Evolutionary conservation across 37 sponge, comb jelly and placozoan species (phyloP), one percentile per base, ranked within the genome.

Genomic region (Geodia barretti): DNA sequence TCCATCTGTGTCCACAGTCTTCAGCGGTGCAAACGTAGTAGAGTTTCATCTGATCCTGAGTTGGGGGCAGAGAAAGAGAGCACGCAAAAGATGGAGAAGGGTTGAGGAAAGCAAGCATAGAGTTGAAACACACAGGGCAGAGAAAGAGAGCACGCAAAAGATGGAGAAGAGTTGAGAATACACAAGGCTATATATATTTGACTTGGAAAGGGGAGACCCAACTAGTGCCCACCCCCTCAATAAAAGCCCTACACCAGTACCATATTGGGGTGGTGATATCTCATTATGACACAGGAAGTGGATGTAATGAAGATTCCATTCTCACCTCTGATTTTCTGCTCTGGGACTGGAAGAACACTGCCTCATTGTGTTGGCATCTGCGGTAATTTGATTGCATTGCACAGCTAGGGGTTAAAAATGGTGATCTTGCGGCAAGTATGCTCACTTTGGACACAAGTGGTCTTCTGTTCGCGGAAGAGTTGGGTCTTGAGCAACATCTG

Each of bases 301-400:
- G n/a, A n/a, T n/a, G n/a, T n/a, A n/a, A n/a, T n/a, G n/a, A n/a
- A n/a, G n/a, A n/a, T n/a, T n/a, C n/a, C 21, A 64, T 19, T 1
- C 77, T 26, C 36, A 95, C 95, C 83, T 98, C 96, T 31, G 96
- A 90, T 70, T 83, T 84, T 40, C 80, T 88, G 62, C 94, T 90
- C 84, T 98, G 99, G 3, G 92, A 84, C 75, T 98, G 99, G 70
- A 98, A 98, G 91, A 98, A 98, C 5, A 98, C 99, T 3, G 99
- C 96, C 40, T 90, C 90, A 39, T 85, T 89, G 85, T 95, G 88
- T 17, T 79, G 81, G 67, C 99, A 98, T 62, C 92, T 89, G 82
- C 26, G 42, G 68, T 42, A 42, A 4, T 29, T 64, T 47, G 54
- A 47, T 7, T n/a, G n/a, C n/a, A n/a, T n/a, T n/a, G n/a, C n/a